phyloP scores from a whole-genome alignment of 2,797 vertebrate species.

The Mus minutoides region DNA sequence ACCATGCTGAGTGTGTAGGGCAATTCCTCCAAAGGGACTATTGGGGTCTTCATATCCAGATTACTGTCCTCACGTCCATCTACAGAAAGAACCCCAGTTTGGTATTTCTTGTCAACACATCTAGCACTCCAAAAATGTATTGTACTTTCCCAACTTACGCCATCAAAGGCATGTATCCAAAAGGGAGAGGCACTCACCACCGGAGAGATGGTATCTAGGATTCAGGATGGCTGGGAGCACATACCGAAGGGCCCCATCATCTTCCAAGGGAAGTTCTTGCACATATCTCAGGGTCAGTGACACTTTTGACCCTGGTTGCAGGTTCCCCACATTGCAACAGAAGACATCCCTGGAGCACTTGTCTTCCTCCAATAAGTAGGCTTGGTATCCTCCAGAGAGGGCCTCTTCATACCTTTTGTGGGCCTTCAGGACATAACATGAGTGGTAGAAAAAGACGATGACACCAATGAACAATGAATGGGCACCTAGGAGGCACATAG shows the following conservation, averaged over 20 bases:
- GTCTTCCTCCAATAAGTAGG: slow-evolving; percentile 90
- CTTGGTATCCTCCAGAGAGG: slow-evolving; percentile 81
- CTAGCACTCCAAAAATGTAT: not conserved
- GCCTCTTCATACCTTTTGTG: slow-evolving; percentile 73
- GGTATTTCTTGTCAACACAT: not conserved
- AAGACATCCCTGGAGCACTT: slow-evolving; percentile 88
- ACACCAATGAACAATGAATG: not conserved
- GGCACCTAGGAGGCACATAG: not conserved
- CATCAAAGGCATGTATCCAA: not conserved
- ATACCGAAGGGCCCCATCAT: slow-evolving; percentile 88
- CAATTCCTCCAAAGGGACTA: slow-evolving; percentile 80
- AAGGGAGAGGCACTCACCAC: slow-evolving; percentile 84
- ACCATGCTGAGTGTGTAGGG: slow-evolving; percentile 89
- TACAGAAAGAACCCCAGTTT: slow-evolving; percentile 20
- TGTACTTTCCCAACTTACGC: not conserved
- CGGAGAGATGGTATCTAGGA: slow-evolving; percentile 88
- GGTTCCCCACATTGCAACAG: slow-evolving; percentile 86
- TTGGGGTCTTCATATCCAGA: slow-evolving; percentile 26
- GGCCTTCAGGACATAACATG: slow-evolving; percentile 62
- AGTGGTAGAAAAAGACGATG: not conserved
- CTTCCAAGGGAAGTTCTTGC: slow-evolving; percentile 90
- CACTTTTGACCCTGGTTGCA: slow-evolving; percentile 88
- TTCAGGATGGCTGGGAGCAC: slow-evolving; percentile 91
- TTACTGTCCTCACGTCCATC: not conserved
- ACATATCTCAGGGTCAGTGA: slow-evolving; percentile 89